Percentiles rank a stretch among this genome's conserved stretches.
phyloP scores from a whole-genome alignment of 2,113 vertebrate genomes.

The Crypturellus undulatus region DNA sequence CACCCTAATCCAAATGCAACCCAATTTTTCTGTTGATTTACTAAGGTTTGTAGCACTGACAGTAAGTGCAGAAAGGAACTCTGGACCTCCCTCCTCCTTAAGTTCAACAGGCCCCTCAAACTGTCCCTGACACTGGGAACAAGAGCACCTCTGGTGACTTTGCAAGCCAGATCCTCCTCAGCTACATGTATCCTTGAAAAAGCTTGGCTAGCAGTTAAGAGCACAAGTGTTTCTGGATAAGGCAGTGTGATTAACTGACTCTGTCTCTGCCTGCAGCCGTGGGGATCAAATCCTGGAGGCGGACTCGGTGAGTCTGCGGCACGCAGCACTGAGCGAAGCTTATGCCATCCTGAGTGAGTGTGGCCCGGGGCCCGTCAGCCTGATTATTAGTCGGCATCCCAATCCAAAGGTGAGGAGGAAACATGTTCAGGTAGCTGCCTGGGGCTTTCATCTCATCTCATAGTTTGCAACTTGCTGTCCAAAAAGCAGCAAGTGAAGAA shows the following conservation, averaged over 20 bases:
- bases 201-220: not conserved
- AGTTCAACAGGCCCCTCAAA: not conserved
- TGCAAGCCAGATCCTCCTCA: not conserved
- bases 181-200: not conserved
- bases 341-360: slow-evolving; percentile 94
- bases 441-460: not conserved
- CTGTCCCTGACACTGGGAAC: not conserved
- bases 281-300: slow-evolving; percentile 97
- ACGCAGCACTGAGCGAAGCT: slow-evolving; percentile 91
- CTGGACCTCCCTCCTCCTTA: not conserved
- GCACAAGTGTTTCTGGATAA: not conserved
- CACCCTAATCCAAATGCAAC: not conserved
- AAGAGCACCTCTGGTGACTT: not conserved
- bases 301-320: slow-evolving; percentile 90
- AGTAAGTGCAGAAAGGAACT: not conserved
- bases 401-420: slow-evolving; percentile 88
- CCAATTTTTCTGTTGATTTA: not conserved
- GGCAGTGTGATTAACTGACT: not conserved
- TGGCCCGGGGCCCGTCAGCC: slow-evolving; percentile 91
- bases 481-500: not conserved
- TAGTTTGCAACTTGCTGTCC: not conserved
- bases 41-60: not conserved
- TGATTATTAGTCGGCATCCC: slow-evolving; percentile 94
- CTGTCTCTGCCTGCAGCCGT: slow-evolving; percentile 78
- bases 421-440: not conserved